Evolutionary conservation across 2,113 vertebrate species (phyloP).

Genomic region (Pseudopipra pipra): DNA sequence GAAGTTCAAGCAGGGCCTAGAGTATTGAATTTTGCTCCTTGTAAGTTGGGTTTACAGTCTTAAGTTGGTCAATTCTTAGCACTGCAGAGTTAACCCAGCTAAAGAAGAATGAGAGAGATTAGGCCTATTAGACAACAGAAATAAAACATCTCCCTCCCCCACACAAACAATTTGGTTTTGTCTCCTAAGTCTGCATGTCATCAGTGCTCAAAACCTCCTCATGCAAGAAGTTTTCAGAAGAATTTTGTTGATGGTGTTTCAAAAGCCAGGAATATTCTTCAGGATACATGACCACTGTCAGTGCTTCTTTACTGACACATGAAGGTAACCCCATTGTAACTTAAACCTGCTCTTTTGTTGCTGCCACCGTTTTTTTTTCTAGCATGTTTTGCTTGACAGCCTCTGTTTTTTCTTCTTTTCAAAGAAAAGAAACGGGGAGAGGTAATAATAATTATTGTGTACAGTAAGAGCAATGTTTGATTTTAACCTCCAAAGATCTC

Average conservation of each 20-base stretch:
- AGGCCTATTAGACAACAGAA: not conserved
- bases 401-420: not conserved
- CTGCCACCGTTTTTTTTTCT: not conserved
- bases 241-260: not conserved
- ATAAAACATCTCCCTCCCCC: not conserved
- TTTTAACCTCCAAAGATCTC: not conserved
- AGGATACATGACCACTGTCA: accelerated
- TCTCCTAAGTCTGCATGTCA: not conserved
- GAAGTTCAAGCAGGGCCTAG: not conserved
- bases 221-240: not conserved
- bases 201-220: not conserved
- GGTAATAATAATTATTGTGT: not conserved
- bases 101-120: not conserved
- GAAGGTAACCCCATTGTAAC: not conserved
- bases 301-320: not conserved
- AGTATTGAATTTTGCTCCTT: not conserved
- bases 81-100: not conserved
- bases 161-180: not conserved
- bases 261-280: not conserved
- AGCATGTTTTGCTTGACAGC: accelerated
- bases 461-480: not conserved
- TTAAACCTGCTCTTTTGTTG: not conserved
- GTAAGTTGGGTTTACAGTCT: not conserved
- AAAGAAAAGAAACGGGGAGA: not conserved
- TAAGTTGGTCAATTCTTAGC: not conserved